Conservation (phyloP, 2,113 vertebrate species). For the Lepidiolamprologus cunningtoni region DNA sequence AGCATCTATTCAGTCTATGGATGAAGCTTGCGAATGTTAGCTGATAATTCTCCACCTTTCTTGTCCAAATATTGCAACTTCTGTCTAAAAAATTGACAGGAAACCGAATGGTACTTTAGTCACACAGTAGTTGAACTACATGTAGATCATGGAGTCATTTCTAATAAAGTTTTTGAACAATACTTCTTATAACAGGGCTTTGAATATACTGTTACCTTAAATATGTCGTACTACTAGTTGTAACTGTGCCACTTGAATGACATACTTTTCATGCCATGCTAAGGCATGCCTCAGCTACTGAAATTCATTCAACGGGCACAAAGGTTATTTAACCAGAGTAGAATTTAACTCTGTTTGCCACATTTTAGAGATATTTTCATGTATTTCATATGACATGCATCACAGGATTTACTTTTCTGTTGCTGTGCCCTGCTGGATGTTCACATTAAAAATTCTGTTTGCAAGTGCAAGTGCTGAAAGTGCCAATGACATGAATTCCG, state of each 20-base stretch:
- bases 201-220: not conserved
- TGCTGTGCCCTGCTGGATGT: not conserved
- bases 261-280: not conserved
- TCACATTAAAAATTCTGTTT: not conserved
- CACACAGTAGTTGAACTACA: not conserved
- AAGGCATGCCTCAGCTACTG: not conserved
- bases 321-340: not conserved
- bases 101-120: not conserved
- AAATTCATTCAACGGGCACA: not conserved
- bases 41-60: not conserved
- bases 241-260: not conserved
- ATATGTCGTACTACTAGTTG: not conserved
- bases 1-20: not conserved
- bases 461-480: not conserved
- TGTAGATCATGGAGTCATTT: not conserved
- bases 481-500: constrained; percentile 2
- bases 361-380: not conserved
- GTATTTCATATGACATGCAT: not conserved
- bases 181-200: not conserved
- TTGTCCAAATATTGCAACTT: not conserved
- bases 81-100: not conserved
- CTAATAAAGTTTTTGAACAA: not conserved
- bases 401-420: not conserved
- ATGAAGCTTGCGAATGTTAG: not conserved
- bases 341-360: not conserved